Evolutionary conservation across 2,113 vertebrate species (phyloP), one percentile per base, ranked within the genome.

Genomic region (Coturnix japonica): DNA sequence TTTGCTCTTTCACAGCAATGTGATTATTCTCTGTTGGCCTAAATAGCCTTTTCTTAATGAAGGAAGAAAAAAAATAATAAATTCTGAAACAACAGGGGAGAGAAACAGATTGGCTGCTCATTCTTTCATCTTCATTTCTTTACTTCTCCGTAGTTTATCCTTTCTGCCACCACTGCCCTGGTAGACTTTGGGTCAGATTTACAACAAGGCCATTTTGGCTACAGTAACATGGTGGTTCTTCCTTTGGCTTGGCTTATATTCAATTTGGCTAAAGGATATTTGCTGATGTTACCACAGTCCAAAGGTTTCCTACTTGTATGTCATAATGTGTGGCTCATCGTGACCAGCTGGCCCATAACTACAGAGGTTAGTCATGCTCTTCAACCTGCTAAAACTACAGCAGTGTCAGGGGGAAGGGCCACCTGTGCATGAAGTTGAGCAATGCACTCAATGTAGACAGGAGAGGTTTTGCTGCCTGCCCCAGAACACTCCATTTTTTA

Each of bases 241-340:
- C 31, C 43, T 66, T 69, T 59, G 2, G 0, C 2, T 23, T 57
- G 44, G 21, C 31, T 70, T 33, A 7, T 11, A 6, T n/a, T 54
- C 54, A 60, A 2, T 41, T 59, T 18, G 39, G 37, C 19, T 23
- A 25, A 57, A 76, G 3, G 19, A 30, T 35, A 39, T 1, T 51
- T 77, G 61, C 37, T 63, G 37, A 39, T 28, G 25, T 35, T 70
- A 31, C 25, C 28, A 30, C 63, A 28, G 11, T 47, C 25, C 19
- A 7, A 70, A 65, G 2, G 16, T 25, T 9, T 59, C 16, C 31
- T 25, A n/a, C 79, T 54, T 28, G 13, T 57, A 20, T 0, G 0
- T 15, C 6, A 4, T 9, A 30, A 43, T 46, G 5, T 6, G 9
- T 6, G 23, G 20, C 18, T 64, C 41, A 39, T 8, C n/a, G 12